Evolutionary conservation across 2,888 invertebrate species (phyloP), one percentile per base, ranked within the genome.

Genomic region (Lypha dubia): DNA sequence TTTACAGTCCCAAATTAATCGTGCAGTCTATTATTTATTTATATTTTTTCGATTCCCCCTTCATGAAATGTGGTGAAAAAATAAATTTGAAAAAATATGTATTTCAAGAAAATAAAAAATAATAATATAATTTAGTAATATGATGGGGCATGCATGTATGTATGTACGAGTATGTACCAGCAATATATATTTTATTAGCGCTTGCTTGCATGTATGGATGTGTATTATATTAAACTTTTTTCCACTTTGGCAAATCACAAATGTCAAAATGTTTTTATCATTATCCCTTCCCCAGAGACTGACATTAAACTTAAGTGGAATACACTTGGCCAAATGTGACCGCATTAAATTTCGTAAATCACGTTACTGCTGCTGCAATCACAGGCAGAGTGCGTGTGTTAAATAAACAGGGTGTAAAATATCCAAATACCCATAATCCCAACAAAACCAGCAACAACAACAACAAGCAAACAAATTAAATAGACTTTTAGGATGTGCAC

Each of bases 311-410:
- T 92, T 91, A 92, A 90, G 91, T 91, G 89, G 89, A 90, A 92
- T 92, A 90, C 90, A 92, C 91, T 92, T 91, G 90, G 91, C 92
- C 92, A 92, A 92, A 92, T 92, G 92, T 92, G 92, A 91, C 92
- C 92, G 86, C 83, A 83, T 87, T 89, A 88, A 89, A 88, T 89
- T 85, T 85, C 85, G 82, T 85, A 85, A 82, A 85, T 80, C 83
- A 86, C 83, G 85, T 85, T 82, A 85, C 70, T 73, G 65, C 74
- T 58, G 71, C 71, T 53, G 11, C 17, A 75, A n/a, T 28, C 76
- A 68, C 53, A 56, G 65, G 68, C 20, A 56, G 11, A 15, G 20
- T 67, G 62, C 32, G 76, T 71, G 76, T 71, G 76, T 56, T 24
- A 35, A 51, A 62, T 44, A 71, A 73, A 73, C 60, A 68, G 81